Evolutionary conservation across 2,888 invertebrate species (phyloP), one percentile per base, ranked within the genome.

Genomic region (Mechanitis messenoides): DNA sequence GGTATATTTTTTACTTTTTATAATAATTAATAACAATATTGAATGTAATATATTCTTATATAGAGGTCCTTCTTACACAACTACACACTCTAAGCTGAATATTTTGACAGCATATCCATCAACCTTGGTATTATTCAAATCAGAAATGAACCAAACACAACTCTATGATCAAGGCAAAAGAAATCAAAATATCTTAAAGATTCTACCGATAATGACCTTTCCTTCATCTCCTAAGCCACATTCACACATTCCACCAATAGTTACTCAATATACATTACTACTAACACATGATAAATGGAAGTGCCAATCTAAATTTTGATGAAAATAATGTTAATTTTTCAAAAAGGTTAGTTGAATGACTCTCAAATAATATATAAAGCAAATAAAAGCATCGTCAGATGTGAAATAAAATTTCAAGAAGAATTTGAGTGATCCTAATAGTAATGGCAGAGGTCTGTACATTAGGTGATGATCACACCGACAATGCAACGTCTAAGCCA

Each of bases 401-500:
- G 72, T 78, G 80, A 81, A 81, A 82, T 74, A 81, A 82, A 74
- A 76, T 77, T 80, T 77, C 76, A 79, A 81, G 82, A 80, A 80
- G 80, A 80, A 69, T 73, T 73, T 74, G 70, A 74, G 73, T 74
- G 80, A 79, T 80, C 82, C 82, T 77, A 83, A 74, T 75, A 77
- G 75, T 76, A 76, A 79, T 80, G 80, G 74, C 69, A 63, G 70
- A 77, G 73, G 72, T 75, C 74, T 83, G 76, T 83, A 83, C 81
- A 83, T 73, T 76, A 74, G 69, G 71, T 73, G 75, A 79, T 79
- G 78, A 71, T 78, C 77, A 87, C 87, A 87, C 83, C 84, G 77
- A 87, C 78, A 76, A 89, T 88, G 87, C 75, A 82, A 83, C 80
- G 70, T 84, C 87, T 81, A 89, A 89, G 89, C 87, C 87, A 85